Base-by-base conservation (phyloP, 2,888 invertebrate genomes). In the Hoplodrina ambigua region DNA sequence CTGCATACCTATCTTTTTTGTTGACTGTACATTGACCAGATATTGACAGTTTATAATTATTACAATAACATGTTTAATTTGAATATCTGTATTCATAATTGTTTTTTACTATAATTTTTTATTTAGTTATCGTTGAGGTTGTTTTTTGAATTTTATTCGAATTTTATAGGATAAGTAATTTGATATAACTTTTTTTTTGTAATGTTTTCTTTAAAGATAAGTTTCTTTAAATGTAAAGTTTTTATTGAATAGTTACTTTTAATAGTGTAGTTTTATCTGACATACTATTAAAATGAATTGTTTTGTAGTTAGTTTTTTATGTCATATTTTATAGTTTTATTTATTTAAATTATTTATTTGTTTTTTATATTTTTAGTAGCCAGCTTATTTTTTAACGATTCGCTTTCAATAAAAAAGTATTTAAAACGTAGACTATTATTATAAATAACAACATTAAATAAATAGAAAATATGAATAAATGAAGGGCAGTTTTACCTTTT, bases 21-120 rank as follows among this genome's bases (percentile, higher is more conserved):
- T 25, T 25, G 25, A 25, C 33, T n/a, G 64, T 63, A 54, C 72
- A 55, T 69, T 68, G 71, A 75, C 72, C 67, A 71, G 41, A 33
- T 53, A 54, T 66, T 44, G 53, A 58, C 65, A 77, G 82, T 75
- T 54, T 58, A n/a, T 69, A 83, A 83, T 77, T 71, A 74, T 58
- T 19, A 72, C 37, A 49, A 70, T 68, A 65, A 55, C 30, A 65
- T 57, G 66, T 69, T 57, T 81, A 83, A 83, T 83, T 53, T 69
- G 52, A 78, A 52, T 72, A 75, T 81, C 11, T 72, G 30, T 77
- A 77, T 83, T 77, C 81, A 78, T 33, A 25, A 25, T 25, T 25
- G 56, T 44, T 57, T 65, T 71, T 71, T 41, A 44, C 57, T 71
- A 69, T 81, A 52, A 53, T 25, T n/a, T 58, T 83, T 81, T 69